Conservation (phyloP, 1,140 invertebrate species). For the Listronotus oregonensis region DNA sequence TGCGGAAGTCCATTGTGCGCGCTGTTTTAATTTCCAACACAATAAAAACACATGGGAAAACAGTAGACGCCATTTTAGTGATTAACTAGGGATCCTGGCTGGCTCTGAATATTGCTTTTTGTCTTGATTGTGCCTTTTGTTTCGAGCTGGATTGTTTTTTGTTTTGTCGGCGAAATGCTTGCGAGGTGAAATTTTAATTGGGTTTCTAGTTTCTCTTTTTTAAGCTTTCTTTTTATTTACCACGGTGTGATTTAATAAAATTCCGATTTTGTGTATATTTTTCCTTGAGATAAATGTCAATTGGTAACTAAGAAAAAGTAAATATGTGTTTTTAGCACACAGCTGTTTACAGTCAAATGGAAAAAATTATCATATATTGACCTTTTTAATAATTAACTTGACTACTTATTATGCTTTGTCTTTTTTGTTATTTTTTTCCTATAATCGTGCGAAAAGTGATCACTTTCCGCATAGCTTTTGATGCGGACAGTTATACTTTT, state of each 20-base stretch:
- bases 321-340: too few relatives aligned
- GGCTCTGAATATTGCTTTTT: slow-evolving; percentile 55
- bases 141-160: slow-evolving; percentile 52
- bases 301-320: too few relatives aligned
- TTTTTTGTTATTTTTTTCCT: too few relatives aligned
- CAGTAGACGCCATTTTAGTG: slow-evolving; percentile 58
- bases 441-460: too few relatives aligned
- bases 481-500: too few relatives aligned
- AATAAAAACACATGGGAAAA: slow-evolving; percentile 59
- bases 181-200: slow-evolving; percentile 54
- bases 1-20: slow-evolving; percentile 53
- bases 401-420: too few relatives aligned
- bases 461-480: too few relatives aligned
- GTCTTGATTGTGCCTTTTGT: slow-evolving; percentile 56
- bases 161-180: slow-evolving; percentile 43
- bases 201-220: slow-evolving; percentile 46
- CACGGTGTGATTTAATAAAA: slow-evolving; percentile 17
- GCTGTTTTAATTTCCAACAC: slow-evolving; percentile 58
- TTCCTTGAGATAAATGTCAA: background rate
- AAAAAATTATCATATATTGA: too few relatives aligned
- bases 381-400: too few relatives aligned
- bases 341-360: too few relatives aligned
- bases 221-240: background rate
- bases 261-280: background rate
- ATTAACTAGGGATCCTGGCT: slow-evolving; percentile 56